These are phyloP conservation scores for Zaprionus obscuricornis DNA, from an alignment of 2,888 invertebrate genomes.

Conservation along the genomic window DNA sequence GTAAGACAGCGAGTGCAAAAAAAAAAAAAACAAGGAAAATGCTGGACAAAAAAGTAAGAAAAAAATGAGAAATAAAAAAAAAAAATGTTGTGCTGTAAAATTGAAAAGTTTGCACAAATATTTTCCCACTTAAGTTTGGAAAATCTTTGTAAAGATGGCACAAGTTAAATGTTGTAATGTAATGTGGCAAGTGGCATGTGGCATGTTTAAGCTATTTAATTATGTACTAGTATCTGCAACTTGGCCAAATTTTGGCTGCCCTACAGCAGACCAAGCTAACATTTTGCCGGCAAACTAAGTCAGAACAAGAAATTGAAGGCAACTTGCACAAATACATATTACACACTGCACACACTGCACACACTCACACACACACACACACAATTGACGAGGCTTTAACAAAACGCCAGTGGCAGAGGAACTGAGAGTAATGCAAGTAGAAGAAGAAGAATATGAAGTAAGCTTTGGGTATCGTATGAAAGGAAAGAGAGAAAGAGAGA, in stretches of 20 bases:
- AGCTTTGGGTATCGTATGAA: background rate
- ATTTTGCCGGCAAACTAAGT: slow-evolving; percentile 29
- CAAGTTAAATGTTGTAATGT: slow-evolving; percentile 51
- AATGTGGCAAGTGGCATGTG: slow-evolving; percentile 10
- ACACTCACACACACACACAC: slow-evolving; percentile 23
- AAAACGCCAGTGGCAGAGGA: slow-evolving; percentile 18
- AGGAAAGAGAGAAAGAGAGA: background rate
- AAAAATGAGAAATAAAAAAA: background rate
- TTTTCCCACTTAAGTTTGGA: slow-evolving; percentile 62
- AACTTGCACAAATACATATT: slow-evolving; percentile 11
- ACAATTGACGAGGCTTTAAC: slow-evolving; percentile 38
- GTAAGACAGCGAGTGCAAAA: background rate
- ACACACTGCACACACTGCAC: too few species aligned
- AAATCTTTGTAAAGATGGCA: slow-evolving; percentile 50
- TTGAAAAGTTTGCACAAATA: slow-evolving; percentile 64
- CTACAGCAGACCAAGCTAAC: slow-evolving; percentile 24
- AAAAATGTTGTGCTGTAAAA: too few species aligned
- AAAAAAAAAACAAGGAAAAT: slow-evolving; percentile 2
- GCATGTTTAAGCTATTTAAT: slow-evolving; percentile 66
- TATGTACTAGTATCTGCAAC: slow-evolving; percentile 57
- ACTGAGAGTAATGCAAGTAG: slow-evolving; percentile 22
- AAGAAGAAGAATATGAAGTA: background rate
- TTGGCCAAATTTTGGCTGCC: slow-evolving; percentile 48
- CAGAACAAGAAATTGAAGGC: slow-evolving; percentile 40
- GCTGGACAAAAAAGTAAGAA: too few species aligned